Evolutionary conservation across 2,113 vertebrate genomes (phyloP), one percentile per base, ranked within the genome.

Genomic region (Cygnus buccinator): DNA sequence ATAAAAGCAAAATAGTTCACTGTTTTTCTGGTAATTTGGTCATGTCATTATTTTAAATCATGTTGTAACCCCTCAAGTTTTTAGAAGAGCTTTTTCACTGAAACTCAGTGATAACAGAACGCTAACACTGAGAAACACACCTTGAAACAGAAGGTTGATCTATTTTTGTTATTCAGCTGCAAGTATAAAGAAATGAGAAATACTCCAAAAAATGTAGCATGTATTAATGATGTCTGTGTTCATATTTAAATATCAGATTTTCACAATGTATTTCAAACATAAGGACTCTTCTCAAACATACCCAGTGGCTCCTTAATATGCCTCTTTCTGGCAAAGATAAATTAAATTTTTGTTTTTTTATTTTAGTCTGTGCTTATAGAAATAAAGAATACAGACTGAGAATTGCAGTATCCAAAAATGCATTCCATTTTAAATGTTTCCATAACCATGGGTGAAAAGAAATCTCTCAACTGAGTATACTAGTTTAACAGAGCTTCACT

Each of bases 401-500:
- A 82, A 15, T 52, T 58, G 33, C 14, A 19, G 33, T 61, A 44
- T 50, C 48, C 54, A 61, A 43, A 87, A 13, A 7, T 5, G 12
- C 6, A 73, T 66, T 68, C 11, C 31, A 10, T 61, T 84, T 68
- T 8, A 76, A 44, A 41, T 3, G 5, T 4, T 39, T 78, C 50
- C 39, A 6, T 20, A 22, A 62, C 61, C 14, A 46, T 15, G 2
- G 8, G 41, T 33, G n/a, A 29, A 61, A 37, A 71, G 37, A 17
- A 5, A 37, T 20, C 8, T 43, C 65, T 63, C 43, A 62, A 26
- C 65, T 75, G 15, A 68, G 6, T 2, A 31, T 44, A 73, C 4
- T 2, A 33, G 11, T 5, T 46, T 23, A 66, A 66, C 16, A 3
- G 3, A 66, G 1, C 13, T 4, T 84, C 1, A 6, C 2, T 33